These are phyloP conservation scores for Propsilocerus akamusi DNA, from an alignment of 1,140 invertebrate species.

Conservation along the genomic window DNA sequence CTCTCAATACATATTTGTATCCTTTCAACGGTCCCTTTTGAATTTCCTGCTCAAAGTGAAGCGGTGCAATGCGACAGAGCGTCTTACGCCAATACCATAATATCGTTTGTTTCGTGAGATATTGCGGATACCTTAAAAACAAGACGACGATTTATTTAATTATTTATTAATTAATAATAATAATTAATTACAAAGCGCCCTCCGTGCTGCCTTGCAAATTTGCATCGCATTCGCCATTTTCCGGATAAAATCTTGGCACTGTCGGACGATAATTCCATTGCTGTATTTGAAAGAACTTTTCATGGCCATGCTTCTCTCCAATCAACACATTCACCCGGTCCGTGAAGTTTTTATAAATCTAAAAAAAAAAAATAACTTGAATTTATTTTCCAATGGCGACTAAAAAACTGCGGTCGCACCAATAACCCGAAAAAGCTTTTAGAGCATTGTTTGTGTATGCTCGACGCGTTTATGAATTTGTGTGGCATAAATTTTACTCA, in stretches of 20 bases:
- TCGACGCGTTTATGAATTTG: too few relatives aligned
- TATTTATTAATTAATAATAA: too few relatives aligned
- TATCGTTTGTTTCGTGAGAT: constrained; percentile 26
- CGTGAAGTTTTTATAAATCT: constrained; percentile 34
- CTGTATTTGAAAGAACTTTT: constrained; percentile 34
- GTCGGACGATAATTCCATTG: constrained; percentile 28
- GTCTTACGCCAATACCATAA: constrained; percentile 35
- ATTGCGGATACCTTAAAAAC: too few relatives aligned
- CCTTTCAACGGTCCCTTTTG: background rate
- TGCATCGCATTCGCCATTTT: constrained; percentile 26
- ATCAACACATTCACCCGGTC: constrained; percentile 35
- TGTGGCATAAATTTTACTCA: too few relatives aligned
- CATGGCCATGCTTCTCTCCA: constrained; percentile 27
- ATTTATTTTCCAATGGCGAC: background rate
- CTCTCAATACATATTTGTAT: constrained; percentile 6
- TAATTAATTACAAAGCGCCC: constrained; percentile 35
- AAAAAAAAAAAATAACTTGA: constrained; percentile 10
- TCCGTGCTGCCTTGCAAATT: constrained; percentile 32
- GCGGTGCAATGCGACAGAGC: constrained; percentile 29
- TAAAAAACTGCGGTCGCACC: too few relatives aligned
- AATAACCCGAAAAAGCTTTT: too few relatives aligned
- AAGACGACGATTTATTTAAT: too few relatives aligned
- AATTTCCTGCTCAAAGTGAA: constrained; percentile 24
- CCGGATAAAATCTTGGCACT: constrained; percentile 26
- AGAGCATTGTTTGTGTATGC: too few relatives aligned